Evolutionary conservation across 2,113 vertebrate species (phyloP).

Genomic region (Tiliqua scincoides): DNA sequence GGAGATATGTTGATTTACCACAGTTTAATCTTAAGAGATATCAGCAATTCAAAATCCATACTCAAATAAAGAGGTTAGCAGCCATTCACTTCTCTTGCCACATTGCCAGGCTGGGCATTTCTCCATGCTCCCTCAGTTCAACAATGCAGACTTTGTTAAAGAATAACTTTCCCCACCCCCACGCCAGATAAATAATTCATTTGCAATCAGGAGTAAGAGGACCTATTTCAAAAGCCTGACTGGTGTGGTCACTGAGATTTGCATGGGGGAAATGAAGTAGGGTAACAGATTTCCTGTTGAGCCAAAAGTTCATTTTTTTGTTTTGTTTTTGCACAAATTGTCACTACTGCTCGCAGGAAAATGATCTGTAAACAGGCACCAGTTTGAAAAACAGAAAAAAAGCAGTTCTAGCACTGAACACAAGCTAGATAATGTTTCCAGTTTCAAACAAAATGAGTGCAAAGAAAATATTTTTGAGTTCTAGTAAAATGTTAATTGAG

Average conservation of each 20-base stretch:
- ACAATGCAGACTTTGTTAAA: conserved; percentile 31
- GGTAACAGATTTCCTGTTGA: conserved; percentile 2
- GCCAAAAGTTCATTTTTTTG: conserved; percentile 7
- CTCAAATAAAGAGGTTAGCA: conserved; percentile 13
- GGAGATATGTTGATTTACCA: neutral
- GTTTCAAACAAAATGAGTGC: neutral
- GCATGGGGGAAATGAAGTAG: neutral
- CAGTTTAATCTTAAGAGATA: neutral
- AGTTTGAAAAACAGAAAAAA: neutral
- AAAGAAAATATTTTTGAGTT: neutral
- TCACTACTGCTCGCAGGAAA: neutral
- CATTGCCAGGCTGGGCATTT: conserved; percentile 19
- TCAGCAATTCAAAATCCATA: conserved; percentile 9
- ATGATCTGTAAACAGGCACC: neutral
- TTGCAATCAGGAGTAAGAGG: conserved; percentile 31
- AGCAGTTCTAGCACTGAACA: neutral
- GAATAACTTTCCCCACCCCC: neutral
- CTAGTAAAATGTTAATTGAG: neutral
- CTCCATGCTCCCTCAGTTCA: neutral
- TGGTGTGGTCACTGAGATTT: conserved; percentile 29
- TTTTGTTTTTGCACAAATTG: conserved; percentile 16
- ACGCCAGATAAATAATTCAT: conserved; percentile 41
- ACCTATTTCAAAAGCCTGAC: conserved; percentile 24
- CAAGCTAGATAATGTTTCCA: neutral
- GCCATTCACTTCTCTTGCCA: neutral